These are phyloP conservation scores for Atrina japonica DNA, from an alignment of 2,888 invertebrate species.

Conservation along the genomic window DNA sequence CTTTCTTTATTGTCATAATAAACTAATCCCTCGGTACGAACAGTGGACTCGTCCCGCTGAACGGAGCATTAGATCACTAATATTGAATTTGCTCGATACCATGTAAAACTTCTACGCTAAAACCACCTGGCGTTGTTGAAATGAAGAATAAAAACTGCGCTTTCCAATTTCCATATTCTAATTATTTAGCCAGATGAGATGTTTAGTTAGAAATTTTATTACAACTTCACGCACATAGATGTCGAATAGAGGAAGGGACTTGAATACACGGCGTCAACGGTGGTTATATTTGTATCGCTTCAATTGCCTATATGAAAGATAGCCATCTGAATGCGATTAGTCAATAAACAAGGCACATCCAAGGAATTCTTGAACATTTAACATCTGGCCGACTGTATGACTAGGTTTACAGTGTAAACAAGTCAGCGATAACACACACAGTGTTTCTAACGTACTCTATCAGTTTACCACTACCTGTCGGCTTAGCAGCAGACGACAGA, in stretches of 20 bases:
- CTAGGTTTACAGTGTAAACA: slow-evolving; percentile 66
- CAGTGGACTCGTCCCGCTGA: slow-evolving; percentile 51
- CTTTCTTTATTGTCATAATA: slow-evolving; percentile 39
- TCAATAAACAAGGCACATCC: slow-evolving; percentile 77
- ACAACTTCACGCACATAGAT: slow-evolving; percentile 4
- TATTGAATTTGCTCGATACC: slow-evolving; percentile 56
- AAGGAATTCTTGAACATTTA: slow-evolving; percentile 72
- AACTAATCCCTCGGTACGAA: slow-evolving; percentile 35
- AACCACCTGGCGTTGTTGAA: slow-evolving; percentile 56
- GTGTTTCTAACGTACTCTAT: slow-evolving; percentile 48
- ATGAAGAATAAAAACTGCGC: slow-evolving; percentile 23
- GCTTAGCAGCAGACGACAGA: slow-evolving; percentile 9
- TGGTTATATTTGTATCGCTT: slow-evolving; percentile 50
- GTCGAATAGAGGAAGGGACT: slow-evolving; percentile 4
- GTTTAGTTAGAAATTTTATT: slow-evolving; percentile 23
- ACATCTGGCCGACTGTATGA: slow-evolving; percentile 76
- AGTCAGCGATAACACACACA: slow-evolving; percentile 49
- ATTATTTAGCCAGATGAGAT: slow-evolving; percentile 44
- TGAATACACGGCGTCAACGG: slow-evolving; percentile 40
- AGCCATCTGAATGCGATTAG: slow-evolving; percentile 72
- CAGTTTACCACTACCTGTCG: slow-evolving; percentile 47
- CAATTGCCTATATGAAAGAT: slow-evolving; percentile 62
- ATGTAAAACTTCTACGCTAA: slow-evolving; percentile 35
- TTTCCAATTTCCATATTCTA: slow-evolving; percentile 59
- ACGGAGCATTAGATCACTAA: slow-evolving; percentile 49